Evolutionary conservation across 1,140 invertebrate genomes (phyloP), one percentile per base, ranked within the genome.

Genomic region (Bombus picipes): DNA sequence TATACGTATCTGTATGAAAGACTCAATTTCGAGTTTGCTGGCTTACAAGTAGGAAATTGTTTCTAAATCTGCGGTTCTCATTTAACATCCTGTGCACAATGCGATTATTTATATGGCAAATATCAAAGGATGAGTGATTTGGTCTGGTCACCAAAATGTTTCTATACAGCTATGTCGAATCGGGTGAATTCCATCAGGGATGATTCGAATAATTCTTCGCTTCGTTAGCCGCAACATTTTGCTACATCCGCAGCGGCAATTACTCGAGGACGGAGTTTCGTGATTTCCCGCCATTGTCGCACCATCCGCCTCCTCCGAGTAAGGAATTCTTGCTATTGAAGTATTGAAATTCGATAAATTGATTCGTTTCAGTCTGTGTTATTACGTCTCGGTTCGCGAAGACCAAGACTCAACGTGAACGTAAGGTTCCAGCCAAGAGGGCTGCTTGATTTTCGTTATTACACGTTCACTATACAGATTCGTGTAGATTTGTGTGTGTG

Each of bases 281-380:
- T 70, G 59, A 86, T 86, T 86, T 68, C 71, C 15, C 47, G 47
- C 43, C 43, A 82, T 86, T 81, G 78, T 81, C 84, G 57, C 41
- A 62, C 57, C 13, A 78, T 80, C 77, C 32, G 77, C 59, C 68
- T 57, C 59, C 41, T 70, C 32, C 82, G 37, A 41, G 10, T 65
- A 62, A 62, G 28, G 53, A 79, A 65, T 81, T 85, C 68, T 73
- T 53, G 39, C 83, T 32, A 71, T 72, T 72, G 68, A 65, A 62
- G 62, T 83, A 87, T 87, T 78, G 85, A 84, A 87, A 84, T 84
- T 78, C 85, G 85, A 83, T 87, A 87, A 87, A 87, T 84, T 84
- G 85, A 87, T 84, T 78, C 85, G 85, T 84, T 77, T 70, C 75
- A 43, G 12, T 1, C 72, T 41, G 39, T 72, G 59, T 84, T 87